Conservation (phyloP, 2,888 invertebrate species). For the Melieria crassipennis region DNA sequence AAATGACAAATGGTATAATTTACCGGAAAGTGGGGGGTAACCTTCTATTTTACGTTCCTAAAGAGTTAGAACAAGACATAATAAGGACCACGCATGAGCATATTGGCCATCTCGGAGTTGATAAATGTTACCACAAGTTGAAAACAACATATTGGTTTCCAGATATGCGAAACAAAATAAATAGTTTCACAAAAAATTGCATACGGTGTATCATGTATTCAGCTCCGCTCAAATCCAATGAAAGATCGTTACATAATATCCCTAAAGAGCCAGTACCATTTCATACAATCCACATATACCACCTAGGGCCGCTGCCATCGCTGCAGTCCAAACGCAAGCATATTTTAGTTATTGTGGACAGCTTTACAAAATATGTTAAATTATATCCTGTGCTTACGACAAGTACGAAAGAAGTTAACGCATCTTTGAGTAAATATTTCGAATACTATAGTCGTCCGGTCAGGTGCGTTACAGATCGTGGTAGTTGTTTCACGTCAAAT, state of each 20-base stretch:
- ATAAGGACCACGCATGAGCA: conserved; percentile 27
- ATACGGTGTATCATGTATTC: conserved; percentile 18
- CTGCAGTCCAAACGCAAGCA: conserved; percentile 21
- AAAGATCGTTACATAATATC: conserved; percentile 6
- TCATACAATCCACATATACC: conserved; percentile 28
- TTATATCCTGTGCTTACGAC: conserved; percentile 27
- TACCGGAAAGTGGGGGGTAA: conserved; percentile 10
- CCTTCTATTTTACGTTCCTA: conserved; percentile 15
- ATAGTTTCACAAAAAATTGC: conserved; percentile 20
- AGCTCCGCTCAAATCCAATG: neutral
- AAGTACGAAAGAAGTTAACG: conserved; percentile 24
- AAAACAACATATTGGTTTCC: conserved; percentile 23
- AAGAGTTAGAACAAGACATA: conserved; percentile 19
- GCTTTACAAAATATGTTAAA: conserved; percentile 28
- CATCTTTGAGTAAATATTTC: conserved; percentile 8
- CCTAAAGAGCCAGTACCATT: conserved; percentile 30
- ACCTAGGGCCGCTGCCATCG: conserved; percentile 24
- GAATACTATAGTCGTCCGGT: no score
- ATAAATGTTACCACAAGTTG: conserved; percentile 25
- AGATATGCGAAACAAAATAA: conserved; percentile 20
- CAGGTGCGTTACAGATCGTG: no score
- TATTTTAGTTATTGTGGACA: conserved; percentile 27
- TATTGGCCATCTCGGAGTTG: conserved; percentile 23
- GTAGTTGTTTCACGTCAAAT: neutral
- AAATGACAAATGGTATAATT: conserved; percentile 27